These are phyloP conservation scores for Phylloscopus trochilus DNA, from an alignment of 2,113 vertebrate species.

Conservation along the genomic window DNA sequence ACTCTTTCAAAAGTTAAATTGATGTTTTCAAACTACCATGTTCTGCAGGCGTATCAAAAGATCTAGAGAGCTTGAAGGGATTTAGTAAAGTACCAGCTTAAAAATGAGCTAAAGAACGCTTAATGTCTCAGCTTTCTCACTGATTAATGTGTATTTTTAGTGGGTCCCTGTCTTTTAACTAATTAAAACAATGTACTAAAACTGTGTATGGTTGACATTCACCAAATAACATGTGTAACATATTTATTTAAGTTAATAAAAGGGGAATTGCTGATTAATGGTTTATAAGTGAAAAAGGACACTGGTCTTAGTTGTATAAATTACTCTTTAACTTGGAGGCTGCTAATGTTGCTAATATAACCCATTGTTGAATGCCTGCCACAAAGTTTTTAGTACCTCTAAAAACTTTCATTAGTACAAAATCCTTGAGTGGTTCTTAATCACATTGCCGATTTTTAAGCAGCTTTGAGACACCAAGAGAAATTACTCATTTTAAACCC, in stretches of 20 bases:
- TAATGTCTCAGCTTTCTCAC: conserved; percentile 37
- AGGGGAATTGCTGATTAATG: neutral
- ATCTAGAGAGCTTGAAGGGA: conserved; percentile 2
- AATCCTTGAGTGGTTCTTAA: neutral
- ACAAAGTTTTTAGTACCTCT: neutral
- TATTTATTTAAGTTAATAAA: neutral
- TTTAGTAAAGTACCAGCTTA: conserved; percentile 48
- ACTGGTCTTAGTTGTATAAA: neutral
- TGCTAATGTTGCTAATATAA: neutral
- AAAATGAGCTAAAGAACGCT: conserved; percentile 2
- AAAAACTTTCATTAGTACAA: neutral
- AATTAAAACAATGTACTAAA: conserved; percentile 6
- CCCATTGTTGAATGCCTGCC: neutral
- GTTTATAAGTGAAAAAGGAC: neutral
- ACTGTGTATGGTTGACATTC: neutral
- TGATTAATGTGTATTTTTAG: conserved; percentile 51
- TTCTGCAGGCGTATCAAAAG: neutral
- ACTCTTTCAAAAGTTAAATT: neutral
- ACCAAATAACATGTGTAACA: neutral
- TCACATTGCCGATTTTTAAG: neutral
- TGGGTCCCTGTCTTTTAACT: neutral
- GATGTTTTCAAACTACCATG: neutral
- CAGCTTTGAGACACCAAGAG: neutral
- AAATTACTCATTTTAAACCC: neutral
- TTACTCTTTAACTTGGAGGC: neutral